Conservation (phyloP, 2,113 vertebrate genomes). For the Oncorhynchus nerka region DNA sequence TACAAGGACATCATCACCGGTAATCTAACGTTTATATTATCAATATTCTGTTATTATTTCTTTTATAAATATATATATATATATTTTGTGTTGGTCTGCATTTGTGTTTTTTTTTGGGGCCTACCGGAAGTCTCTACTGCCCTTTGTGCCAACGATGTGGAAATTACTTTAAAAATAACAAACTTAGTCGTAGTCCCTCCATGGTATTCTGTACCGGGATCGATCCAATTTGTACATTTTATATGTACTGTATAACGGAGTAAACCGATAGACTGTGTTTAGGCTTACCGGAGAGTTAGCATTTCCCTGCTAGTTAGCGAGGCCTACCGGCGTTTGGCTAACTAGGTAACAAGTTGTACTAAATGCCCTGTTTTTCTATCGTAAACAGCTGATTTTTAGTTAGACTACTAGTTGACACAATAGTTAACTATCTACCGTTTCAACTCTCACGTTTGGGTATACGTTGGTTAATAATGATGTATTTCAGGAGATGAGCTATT, state of each 20-base stretch:
- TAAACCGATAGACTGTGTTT: too few species aligned
- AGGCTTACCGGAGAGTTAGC: too few species aligned
- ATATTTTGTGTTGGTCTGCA: fast-evolving
- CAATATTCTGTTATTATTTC: too few species aligned
- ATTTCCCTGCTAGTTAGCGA: too few species aligned
- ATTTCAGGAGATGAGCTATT: conserved; percentile 85
- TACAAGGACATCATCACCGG: conserved; percentile 79
- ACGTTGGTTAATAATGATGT: neutral
- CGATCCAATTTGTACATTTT: too few species aligned
- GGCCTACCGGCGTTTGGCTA: too few species aligned
- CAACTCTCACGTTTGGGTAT: too few species aligned
- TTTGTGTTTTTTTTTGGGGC: neutral
- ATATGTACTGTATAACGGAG: too few species aligned
- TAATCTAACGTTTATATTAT: conserved; percentile 48
- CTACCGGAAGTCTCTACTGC: neutral
- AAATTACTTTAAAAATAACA: neutral
- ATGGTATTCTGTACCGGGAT: neutral
- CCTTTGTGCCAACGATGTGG: neutral
- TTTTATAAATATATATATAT: neutral
- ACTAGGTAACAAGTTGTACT: neutral
- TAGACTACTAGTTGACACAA: too few species aligned
- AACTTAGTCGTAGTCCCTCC: neutral
- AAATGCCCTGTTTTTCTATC: neutral
- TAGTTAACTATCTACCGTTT: too few species aligned
- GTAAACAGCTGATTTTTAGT: neutral